These are phyloP conservation scores for Corvus moneduloides DNA, from an alignment of 2,113 vertebrate genomes.

Conservation along the genomic window DNA sequence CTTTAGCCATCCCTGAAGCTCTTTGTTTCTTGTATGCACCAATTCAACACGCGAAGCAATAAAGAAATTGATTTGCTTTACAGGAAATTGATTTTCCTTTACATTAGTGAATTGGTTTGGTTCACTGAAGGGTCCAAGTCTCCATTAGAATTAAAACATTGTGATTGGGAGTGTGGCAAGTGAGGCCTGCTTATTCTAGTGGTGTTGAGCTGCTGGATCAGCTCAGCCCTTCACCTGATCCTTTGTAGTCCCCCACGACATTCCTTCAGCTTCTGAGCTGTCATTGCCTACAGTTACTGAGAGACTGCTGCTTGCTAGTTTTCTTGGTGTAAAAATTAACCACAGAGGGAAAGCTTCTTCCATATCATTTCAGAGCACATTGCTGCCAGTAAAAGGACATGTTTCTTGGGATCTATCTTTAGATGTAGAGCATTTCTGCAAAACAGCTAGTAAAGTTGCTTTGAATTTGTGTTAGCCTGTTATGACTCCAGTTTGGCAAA, in stretches of 20 bases:
- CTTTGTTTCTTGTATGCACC: neutral
- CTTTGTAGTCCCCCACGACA: no score
- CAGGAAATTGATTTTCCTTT: neutral
- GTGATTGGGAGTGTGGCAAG: accelerated
- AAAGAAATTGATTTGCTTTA: neutral
- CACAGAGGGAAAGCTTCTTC: neutral
- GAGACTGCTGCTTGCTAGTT: neutral
- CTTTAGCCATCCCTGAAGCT: neutral
- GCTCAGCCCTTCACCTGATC: neutral
- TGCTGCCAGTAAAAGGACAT: neutral
- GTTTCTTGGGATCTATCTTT: neutral
- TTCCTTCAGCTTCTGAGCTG: neutral
- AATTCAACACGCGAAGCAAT: neutral
- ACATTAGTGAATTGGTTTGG: neutral
- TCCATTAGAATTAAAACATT: neutral
- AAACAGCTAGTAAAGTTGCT: neutral
- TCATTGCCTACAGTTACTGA: neutral
- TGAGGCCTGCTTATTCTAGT: neutral
- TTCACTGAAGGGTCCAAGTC: neutral
- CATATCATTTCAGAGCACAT: neutral
- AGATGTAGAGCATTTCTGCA: neutral
- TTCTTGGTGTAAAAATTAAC: neutral
- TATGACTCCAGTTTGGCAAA: neutral
- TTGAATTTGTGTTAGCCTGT: neutral
- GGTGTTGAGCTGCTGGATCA: neutral